Conservation (phyloP, 30 jellyfish, hydroid and myxozoan species). For the Nemopilema nomurai region DNA sequence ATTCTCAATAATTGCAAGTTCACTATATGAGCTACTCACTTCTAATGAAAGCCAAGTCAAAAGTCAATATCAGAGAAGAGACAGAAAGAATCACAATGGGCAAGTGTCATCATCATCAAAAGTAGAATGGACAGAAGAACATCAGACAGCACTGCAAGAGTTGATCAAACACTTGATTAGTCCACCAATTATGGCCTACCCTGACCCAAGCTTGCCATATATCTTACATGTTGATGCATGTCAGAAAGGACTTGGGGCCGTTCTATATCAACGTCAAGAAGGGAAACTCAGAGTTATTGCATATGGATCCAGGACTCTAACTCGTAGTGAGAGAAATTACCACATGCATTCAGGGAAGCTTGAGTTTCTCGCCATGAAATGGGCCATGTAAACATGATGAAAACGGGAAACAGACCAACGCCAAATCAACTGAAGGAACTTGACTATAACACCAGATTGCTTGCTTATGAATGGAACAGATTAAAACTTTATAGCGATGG, state of each 20-base stretch:
- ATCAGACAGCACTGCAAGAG: constrained; percentile 50
- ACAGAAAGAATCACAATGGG: constrained; percentile 23
- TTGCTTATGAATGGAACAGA: constrained; percentile 19
- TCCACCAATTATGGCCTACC: constrained; percentile 67
- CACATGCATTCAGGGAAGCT: constrained; percentile 56
- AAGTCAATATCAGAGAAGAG: constrained; percentile 1
- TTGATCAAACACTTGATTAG: constrained; percentile 19
- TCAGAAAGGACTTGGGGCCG: constrained; percentile 51
- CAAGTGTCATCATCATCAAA: constrained; percentile 43
- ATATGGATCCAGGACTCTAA: constrained; percentile 41
- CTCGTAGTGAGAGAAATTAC: constrained; percentile 47
- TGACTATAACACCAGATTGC: constrained; percentile 30
- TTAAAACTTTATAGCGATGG: constrained; percentile 14
- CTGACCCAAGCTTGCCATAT: constrained; percentile 43
- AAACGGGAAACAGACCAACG: constrained; percentile 19
- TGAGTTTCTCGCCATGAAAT: constrained; percentile 67
- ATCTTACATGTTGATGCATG: constrained; percentile 37
- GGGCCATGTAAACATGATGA: constrained; percentile 56
- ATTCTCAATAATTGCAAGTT: constrained; percentile 49
- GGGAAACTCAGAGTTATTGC: constrained; percentile 51
- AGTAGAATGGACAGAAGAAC: constrained; percentile 26
- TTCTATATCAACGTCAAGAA: constrained; percentile 42
- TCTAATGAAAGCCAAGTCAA: constrained; percentile 13
- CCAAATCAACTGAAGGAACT: constrained; percentile 34
- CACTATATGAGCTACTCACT: constrained; percentile 48